Conservation (phyloP, 2,797 vertebrate genomes). For the Acipenser ruthenus region DNA sequence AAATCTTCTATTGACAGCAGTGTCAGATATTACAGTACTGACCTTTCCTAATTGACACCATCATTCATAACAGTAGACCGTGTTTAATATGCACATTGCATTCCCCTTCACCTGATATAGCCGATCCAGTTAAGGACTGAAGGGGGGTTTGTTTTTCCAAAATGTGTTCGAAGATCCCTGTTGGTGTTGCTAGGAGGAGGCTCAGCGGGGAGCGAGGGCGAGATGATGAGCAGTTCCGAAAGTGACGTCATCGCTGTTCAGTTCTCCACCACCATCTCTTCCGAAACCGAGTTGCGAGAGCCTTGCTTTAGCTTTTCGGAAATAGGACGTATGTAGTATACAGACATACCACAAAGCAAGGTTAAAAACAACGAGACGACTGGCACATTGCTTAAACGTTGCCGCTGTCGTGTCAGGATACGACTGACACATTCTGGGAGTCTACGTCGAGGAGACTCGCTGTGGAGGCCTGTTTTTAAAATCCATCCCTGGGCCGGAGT, state of each 20-base stretch:
- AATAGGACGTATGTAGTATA: not conserved
- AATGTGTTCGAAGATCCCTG: not conserved
- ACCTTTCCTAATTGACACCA: too few species aligned
- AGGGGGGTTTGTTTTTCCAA: too few species aligned
- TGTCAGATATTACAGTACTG: too few species aligned
- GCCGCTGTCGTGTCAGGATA: conserved; percentile 9
- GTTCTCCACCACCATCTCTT: conserved; percentile 5
- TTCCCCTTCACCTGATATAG: too few species aligned
- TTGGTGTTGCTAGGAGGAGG: not conserved
- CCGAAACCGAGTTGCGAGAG: too few species aligned
- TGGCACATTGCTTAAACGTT: not conserved
- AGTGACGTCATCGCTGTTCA: conserved; percentile 20
- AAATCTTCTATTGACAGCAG: too few species aligned
- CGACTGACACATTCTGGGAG: not conserved
- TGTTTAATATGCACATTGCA: too few species aligned
- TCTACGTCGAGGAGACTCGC: conserved; percentile 11
- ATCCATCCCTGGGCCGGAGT: conserved; percentile 17
- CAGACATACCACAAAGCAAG: not conserved
- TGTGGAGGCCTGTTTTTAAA: conserved; percentile 18
- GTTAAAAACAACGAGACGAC: not conserved
- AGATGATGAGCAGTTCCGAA: not conserved
- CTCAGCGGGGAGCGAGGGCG: not conserved
- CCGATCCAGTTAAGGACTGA: too few species aligned
- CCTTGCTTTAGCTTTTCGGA: not conserved
- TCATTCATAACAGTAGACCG: too few species aligned